phyloP scores from a whole-genome alignment of 2,888 invertebrate species.

The Hypomecis punctinalis region DNA sequence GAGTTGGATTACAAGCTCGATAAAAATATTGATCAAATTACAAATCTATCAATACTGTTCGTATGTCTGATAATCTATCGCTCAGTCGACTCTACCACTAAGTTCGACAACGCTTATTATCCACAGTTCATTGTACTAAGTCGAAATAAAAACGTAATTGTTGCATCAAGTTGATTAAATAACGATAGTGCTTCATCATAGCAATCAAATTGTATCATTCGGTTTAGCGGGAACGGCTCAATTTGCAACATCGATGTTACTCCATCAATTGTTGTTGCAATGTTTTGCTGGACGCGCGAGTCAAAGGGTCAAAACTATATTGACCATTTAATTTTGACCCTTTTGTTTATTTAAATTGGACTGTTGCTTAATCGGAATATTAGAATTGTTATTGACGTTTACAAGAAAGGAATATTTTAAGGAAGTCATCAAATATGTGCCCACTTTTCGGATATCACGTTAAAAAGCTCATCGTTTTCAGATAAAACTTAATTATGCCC shows the following conservation, averaged over 20 bases:
- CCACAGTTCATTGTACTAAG: background rate
- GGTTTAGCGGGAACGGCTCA: constrained; percentile 23
- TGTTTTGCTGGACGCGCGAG: constrained; percentile 13
- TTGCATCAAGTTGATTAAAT: constrained; percentile 18
- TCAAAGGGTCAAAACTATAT: constrained; percentile 3
- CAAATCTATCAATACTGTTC: too few species aligned
- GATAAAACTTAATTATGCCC: too few species aligned
- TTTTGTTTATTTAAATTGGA: too few species aligned
- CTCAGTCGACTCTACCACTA: background rate
- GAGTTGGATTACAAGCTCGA: too few species aligned
- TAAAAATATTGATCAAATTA: too few species aligned
- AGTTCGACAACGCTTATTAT: background rate
- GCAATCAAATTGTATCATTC: constrained; percentile 23
- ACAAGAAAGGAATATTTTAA: too few species aligned
- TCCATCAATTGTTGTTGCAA: constrained; percentile 26
- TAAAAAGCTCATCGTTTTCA: too few species aligned
- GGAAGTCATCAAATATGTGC: too few species aligned
- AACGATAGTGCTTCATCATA: constrained; percentile 18
- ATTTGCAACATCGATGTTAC: constrained; percentile 32
- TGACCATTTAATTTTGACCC: background rate
- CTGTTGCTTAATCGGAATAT: too few species aligned
- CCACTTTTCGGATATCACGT: too few species aligned
- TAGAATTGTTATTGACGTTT: too few species aligned
- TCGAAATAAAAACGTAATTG: background rate
- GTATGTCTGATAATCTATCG: too few species aligned